phyloP scores from a whole-genome alignment of 2,113 vertebrate genomes.

The Sturnira hondurensis region DNA sequence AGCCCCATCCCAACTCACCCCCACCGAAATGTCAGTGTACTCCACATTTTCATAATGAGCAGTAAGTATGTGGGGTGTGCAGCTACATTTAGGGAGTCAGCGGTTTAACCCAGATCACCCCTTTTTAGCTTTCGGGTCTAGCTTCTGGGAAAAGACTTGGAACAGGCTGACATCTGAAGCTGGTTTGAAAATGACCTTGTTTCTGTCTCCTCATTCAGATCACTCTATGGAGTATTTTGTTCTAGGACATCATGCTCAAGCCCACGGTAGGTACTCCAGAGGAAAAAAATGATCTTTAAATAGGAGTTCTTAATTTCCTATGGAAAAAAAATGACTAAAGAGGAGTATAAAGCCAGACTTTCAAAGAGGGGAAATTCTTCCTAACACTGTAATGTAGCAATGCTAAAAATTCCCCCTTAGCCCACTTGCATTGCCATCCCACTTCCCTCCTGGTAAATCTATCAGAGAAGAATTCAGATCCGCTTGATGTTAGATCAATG shows the following conservation, averaged over 20 bases:
- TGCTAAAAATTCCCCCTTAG: not conserved
- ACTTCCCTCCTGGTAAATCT: not conserved
- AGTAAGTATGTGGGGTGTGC: not conserved
- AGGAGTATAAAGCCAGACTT: not conserved
- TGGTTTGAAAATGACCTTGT: slow-evolving; percentile 34
- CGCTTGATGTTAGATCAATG: not conserved
- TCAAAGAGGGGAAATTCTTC: not conserved
- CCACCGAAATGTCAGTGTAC: not conserved
- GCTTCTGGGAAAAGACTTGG: slow-evolving; percentile 23
- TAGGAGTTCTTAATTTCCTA: slow-evolving; percentile 19
- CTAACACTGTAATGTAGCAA: not conserved
- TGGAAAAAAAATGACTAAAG: not conserved
- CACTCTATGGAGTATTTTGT: slow-evolving; percentile 56
- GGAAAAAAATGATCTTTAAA: not conserved
- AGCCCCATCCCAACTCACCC: not conserved
- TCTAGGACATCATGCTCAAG: slow-evolving; percentile 52
- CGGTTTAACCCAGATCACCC: not conserved
- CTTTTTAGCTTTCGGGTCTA: not conserved
- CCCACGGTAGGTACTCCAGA: not conserved
- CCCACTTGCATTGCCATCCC: not conserved
- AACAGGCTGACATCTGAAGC: not conserved
- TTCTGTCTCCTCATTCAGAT: slow-evolving; percentile 15
- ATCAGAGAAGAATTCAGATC: not conserved
- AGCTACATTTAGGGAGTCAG: not conserved
- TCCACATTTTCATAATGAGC: not conserved